phyloP scores from a whole-genome alignment of 2,797 vertebrate species.

The Microctenopoma steveboyesi region DNA sequence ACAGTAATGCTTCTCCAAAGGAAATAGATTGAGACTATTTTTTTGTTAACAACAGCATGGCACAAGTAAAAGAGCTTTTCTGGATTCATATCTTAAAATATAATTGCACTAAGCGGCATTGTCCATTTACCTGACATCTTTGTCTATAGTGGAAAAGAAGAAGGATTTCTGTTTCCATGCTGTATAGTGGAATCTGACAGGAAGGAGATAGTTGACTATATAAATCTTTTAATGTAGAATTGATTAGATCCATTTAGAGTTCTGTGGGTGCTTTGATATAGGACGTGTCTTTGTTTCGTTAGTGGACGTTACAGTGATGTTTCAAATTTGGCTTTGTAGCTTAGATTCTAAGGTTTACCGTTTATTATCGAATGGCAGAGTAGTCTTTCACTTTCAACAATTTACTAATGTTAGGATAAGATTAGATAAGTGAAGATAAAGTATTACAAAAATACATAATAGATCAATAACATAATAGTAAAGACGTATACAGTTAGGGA shows the following conservation, averaged over 20 bases:
- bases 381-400: neutral
- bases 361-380: neutral
- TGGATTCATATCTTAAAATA: constrained; percentile 59
- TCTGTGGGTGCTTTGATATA: constrained; percentile 26
- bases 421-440: no score
- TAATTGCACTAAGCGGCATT: neutral
- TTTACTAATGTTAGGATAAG: neutral
- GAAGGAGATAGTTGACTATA: constrained; percentile 3
- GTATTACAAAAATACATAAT: no score
- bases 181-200: constrained; percentile 26
- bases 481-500: no score
- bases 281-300: constrained; percentile 32
- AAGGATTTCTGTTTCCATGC: constrained; percentile 5
- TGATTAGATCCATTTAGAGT: constrained; percentile 29
- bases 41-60: constrained; percentile 48
- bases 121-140: constrained; percentile 65
- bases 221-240: constrained; percentile 37
- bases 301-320: constrained; percentile 19
- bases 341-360: neutral
- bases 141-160: constrained; percentile 40
- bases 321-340: constrained; percentile 18
- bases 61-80: constrained; percentile 44
- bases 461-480: no score
- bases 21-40: constrained; percentile 50
- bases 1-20: constrained; percentile 39